Base-by-base conservation (phyloP, 2,113 vertebrate genomes). In the Poecile atricapillus region DNA sequence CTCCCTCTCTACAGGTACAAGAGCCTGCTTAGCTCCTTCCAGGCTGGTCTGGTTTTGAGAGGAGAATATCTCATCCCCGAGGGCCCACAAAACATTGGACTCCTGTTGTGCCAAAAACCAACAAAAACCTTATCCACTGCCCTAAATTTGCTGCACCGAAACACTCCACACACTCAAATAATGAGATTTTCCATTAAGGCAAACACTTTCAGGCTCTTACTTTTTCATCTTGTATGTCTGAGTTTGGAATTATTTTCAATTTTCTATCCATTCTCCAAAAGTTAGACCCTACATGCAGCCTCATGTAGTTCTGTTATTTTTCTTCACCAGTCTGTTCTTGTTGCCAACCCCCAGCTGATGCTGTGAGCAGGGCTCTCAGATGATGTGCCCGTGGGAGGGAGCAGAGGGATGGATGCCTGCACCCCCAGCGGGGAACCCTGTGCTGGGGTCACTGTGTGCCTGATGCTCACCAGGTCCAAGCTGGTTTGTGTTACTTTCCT, bases 381-480 rank as follows among this genome's bases (percentile, higher is more conserved):
- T 0, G 9, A 5, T 0, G 6, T 52, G 21, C 19, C 20, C 3
- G 3, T 49, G 3, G 6, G 44, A 43, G 63, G 41, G 60, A 71
- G 46, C 67, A 60, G 63, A 59, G n/a, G 19, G 47, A 15, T 59
- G 58, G 30, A 23, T 46, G 25, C 31, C 43, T 30, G 5, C 19
- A 3, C 16, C 13, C 43, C 3, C 55, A 30, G 5, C 5, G 35
- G 37, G 31, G 44, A 74, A 1, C 44, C 22, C 63, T 2, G 0
- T 41, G 39, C 22, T 53, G 4, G 37, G 13, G 35, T 60, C 73
- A 43, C 68, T 50, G 4, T 4, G 11, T 14, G 12, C n/a, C 53
- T 49, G 35, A 22, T 62, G n/a, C 49, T 73, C 76, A 56, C 27
- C 27, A 28, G 17, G 1, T 46, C 58, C 53, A 39, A 9, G 9